Conservation (phyloP, 2,113 vertebrate genomes). For the Bos javanicus region DNA sequence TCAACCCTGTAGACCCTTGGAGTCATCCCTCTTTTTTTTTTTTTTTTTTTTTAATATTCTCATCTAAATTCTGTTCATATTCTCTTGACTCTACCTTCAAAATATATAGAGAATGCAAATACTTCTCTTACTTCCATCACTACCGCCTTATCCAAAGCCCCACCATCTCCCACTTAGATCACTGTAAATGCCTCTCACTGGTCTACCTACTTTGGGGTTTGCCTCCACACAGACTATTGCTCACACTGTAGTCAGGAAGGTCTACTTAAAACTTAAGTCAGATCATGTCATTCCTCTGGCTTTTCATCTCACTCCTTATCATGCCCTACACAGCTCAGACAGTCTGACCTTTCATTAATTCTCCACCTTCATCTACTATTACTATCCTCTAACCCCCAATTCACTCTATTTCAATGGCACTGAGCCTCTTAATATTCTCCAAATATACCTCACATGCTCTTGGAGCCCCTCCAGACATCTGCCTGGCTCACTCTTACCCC, state of each 20-base stretch:
- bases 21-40: not conserved
- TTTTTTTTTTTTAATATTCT: not conserved
- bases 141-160: not conserved
- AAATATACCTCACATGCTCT: not conserved
- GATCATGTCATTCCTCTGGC: not conserved
- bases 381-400: not conserved
- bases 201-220: not conserved
- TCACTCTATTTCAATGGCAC: not conserved
- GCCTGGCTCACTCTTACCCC: not conserved
- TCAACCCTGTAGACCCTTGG: not conserved
- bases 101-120: not conserved
- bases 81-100: not conserved
- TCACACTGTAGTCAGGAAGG: not conserved
- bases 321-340: not conserved
- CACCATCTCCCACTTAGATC: not conserved
- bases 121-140: not conserved
- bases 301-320: not conserved
- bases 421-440: not conserved
- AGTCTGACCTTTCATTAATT: not conserved
- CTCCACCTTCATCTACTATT: not conserved
- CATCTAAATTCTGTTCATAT: not conserved
- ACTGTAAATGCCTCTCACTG: not conserved
- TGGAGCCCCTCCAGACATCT: not conserved
- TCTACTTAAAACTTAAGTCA: not conserved
- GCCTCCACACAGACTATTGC: not conserved